These are phyloP conservation scores for Amblyjoppa fuscipennis DNA, from an alignment of 2,888 invertebrate species.

Conservation along the genomic window DNA sequence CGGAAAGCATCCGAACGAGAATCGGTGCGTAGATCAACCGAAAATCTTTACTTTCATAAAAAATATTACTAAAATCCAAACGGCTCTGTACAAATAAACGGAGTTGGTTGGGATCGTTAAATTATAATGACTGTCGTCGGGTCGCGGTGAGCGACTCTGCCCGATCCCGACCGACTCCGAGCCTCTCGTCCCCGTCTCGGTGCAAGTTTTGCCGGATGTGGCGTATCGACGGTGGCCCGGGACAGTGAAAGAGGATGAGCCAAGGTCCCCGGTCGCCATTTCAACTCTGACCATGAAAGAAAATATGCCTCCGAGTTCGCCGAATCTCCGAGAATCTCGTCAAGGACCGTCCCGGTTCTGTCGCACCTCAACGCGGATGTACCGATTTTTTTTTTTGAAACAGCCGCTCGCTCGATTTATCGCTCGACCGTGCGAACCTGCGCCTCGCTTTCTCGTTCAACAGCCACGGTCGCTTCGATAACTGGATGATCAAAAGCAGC, in stretches of 20 bases:
- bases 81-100: too few relatives aligned
- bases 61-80: background rate
- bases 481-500: background rate
- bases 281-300: constrained; percentile 45
- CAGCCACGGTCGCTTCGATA: constrained; percentile 17
- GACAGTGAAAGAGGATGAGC: background rate
- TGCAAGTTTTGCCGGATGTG: constrained; percentile 27
- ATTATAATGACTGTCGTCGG: constrained; percentile 45
- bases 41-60: too few relatives aligned
- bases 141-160: constrained; percentile 27
- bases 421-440: constrained; percentile 7
- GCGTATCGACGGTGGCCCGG: background rate
- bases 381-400: constrained; percentile 16
- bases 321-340: constrained; percentile 42
- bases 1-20: too few relatives aligned
- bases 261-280: constrained; percentile 39
- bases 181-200: background rate
- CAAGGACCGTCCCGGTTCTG: constrained; percentile 20
- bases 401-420: constrained; percentile 50
- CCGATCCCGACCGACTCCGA: constrained; percentile 29
- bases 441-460: constrained; percentile 30
- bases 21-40: too few relatives aligned
- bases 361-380: constrained; percentile 22
- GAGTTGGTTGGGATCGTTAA: constrained; percentile 38
- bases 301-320: constrained; percentile 30